Conservation (phyloP, 2,113 vertebrate genomes). For the Desmodus rotundus region DNA sequence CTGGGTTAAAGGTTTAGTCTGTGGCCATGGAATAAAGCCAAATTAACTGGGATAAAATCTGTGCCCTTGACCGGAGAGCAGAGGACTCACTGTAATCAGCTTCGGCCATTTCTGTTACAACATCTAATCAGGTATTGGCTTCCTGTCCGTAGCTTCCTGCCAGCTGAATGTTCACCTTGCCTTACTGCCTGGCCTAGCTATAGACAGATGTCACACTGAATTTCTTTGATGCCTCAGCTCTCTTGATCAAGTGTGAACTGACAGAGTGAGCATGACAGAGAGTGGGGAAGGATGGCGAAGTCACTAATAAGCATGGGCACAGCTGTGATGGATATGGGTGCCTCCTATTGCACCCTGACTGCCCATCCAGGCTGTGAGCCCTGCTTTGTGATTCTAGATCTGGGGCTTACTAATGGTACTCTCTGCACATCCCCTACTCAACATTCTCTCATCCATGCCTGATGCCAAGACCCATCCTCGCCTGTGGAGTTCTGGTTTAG, state of each 20-base stretch:
- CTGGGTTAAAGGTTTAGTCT: conserved; percentile 32
- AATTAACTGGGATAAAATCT: conserved; percentile 41
- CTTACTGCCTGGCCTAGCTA: background rate
- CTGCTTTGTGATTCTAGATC: background rate
- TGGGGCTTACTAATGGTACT: background rate
- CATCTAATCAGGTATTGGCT: conserved; percentile 46
- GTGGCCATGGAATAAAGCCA: conserved; percentile 47
- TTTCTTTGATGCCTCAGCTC: background rate
- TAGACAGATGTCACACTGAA: background rate
- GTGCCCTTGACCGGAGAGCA: conserved; percentile 51
- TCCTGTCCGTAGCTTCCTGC: background rate
- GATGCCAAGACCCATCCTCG: background rate
- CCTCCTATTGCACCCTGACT: background rate
- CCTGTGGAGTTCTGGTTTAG: background rate
- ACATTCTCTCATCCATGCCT: background rate
- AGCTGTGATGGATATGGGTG: background rate
- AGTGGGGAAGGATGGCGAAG: background rate
- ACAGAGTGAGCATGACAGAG: background rate
- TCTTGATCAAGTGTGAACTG: background rate
- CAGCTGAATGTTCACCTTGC: conserved; percentile 9
- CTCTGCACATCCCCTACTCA: background rate
- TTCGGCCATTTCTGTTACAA: conserved; percentile 18
- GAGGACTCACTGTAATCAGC: conserved; percentile 38
- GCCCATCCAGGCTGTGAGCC: background rate
- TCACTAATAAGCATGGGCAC: background rate